Conservation (phyloP, 2,888 invertebrate species). For the Dugesia japonica region DNA sequence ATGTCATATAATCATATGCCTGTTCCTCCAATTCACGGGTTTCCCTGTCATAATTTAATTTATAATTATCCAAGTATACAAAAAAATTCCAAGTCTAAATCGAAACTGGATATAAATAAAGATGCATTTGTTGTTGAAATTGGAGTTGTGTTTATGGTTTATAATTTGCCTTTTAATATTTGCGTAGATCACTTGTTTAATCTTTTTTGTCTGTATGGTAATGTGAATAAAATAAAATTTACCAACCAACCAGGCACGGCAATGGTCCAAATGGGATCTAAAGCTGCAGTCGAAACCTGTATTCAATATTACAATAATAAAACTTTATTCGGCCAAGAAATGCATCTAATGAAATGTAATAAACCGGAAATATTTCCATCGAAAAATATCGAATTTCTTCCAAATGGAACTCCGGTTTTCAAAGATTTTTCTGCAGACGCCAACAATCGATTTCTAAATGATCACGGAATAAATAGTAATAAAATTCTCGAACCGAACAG, state of each 20-base stretch:
- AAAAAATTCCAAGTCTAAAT: too few species aligned
- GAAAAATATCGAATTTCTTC: not conserved
- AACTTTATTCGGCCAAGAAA: slow-evolving; percentile 21
- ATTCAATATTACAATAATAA: slow-evolving; percentile 17
- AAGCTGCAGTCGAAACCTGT: slow-evolving; percentile 26
- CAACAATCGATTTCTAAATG: slow-evolving; percentile 33
- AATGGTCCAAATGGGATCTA: slow-evolving; percentile 34
- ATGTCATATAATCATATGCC: too few species aligned
- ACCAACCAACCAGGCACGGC: slow-evolving; percentile 31
- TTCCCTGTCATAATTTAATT: too few species aligned
- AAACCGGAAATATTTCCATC: slow-evolving; percentile 25
- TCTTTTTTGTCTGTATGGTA: slow-evolving; percentile 33
- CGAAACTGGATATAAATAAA: too few species aligned
- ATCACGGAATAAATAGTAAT: slow-evolving; percentile 25
- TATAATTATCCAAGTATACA: too few species aligned
- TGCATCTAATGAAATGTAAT: slow-evolving; percentile 26
- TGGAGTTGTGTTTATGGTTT: slow-evolving; percentile 25
- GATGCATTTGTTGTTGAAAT: not conserved
- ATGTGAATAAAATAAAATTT: slow-evolving; percentile 31
- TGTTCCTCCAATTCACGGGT: too few species aligned
- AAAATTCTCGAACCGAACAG: slow-evolving; percentile 27
- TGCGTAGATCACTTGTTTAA: slow-evolving; percentile 33
- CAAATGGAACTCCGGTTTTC: slow-evolving; percentile 25
- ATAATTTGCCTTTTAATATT: slow-evolving; percentile 31
- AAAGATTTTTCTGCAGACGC: slow-evolving; percentile 31